Base-by-base conservation (phyloP, 2,888 invertebrate species). In the Polyploca ridens region DNA sequence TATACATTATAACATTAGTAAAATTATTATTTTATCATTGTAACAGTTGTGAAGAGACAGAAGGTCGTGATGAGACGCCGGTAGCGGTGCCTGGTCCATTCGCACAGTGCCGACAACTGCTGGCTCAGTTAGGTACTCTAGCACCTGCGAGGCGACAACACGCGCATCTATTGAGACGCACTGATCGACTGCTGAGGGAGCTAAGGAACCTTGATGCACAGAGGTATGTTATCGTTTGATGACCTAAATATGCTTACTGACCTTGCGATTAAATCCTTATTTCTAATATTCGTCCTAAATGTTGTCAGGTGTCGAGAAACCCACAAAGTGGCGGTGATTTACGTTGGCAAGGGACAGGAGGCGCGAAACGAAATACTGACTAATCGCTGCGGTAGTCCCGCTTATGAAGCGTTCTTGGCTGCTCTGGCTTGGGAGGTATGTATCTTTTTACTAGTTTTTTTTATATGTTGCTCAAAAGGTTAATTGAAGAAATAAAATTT, bases 311-410 rank as follows among this genome's bases (percentile, higher is more conserved):
- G 98, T 77, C 95, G 99, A 13, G 98, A 99, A 87, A 98, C 98
- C 0, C 99, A 99, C 90, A 99, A 99, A 92, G 97, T 99, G 78
- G 99, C 99, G 19, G 98, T 99, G 62, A 98, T 99, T 80, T 99
- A 99, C 90, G 99, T 99, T 19, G 98, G 97, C n/a, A 97, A 97
- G 61, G 99, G 99, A 0, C 99, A 99, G 86, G 99, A 99, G 89
- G 98, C 99, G 77, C 98, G 99, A 81, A 97, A 97, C 84, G 98
- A 99, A 58, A 99, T 99, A 79, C 81, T 96, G 16, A 97, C 97
- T 11, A 99, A 99, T 87, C 96, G 97, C 49, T 97, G 97, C 71
- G 99, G 99, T 41, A 99, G 99, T 86, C 97, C 97, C 69, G 97
- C 97, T 46, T 99, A 99, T 88, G 99, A 99, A 90, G 97, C 96